Base-by-base conservation (phyloP, 2,888 invertebrate genomes). In the Diachrysia chrysitis region DNA sequence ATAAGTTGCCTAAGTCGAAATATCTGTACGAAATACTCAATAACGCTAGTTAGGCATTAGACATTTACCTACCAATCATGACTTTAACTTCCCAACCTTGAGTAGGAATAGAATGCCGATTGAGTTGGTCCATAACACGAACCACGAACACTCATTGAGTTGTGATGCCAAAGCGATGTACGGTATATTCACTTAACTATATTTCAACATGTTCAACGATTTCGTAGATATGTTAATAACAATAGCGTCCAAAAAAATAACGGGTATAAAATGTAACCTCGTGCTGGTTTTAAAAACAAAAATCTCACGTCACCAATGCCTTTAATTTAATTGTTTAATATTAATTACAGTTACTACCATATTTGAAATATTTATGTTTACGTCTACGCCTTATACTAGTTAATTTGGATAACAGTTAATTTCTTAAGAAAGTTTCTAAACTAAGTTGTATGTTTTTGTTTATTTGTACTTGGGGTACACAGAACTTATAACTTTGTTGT, bases 391-490 rank as follows among this genome's bases (percentile, higher is more conserved):
- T 17, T 25, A n/a, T n/a, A 17, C 23, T 53, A 48, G 37, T 42
- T 57, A 37, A 32, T 58, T 46, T 12, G 51, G 56, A 68, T 74
- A 71, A 56, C 42, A 71, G 66, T 78, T 69, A 57, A 74, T 78
- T 74, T 69, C 74, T 66, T 59, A 63, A 16, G 42, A 73, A 76
- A 77, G 66, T 77, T 73, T 66, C 58, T 53, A n/a, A 42, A 19
- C 51, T 60, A n/a, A 53, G 48, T 71, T 64, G 55, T 54, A 14
- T 70, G 75, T 66, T 74, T 71, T 78, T 78, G 69, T 78, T 74
- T 65, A 62, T 57, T 35, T 54, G 37, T 69, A 60, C 72, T 68
- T 68, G 37, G 58, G 56, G 14, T 68, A 76, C 62, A 60, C 62
- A 62, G 51, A 71, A 73, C 62, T 70, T 73, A 56, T 37, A 69